Evolutionary conservation across 30 jellyfish, hydroid and myxozoan genomes (phyloP), one percentile per base, ranked within the genome.

Genomic region (Aurelia coerulea): DNA sequence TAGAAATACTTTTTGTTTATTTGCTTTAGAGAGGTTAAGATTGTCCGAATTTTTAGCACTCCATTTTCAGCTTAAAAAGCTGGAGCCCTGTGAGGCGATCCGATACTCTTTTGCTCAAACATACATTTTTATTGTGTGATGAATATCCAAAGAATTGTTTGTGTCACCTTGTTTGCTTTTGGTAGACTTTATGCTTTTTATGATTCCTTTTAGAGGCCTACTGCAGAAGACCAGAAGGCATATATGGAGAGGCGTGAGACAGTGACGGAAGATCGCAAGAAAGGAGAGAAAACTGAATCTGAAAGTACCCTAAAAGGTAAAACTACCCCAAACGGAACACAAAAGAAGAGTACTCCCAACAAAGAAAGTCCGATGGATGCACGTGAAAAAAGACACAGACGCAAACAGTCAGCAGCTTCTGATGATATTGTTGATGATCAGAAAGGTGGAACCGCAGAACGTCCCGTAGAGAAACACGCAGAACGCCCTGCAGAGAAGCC

Each of bases 141-240:
- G 5, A 37, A 37, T 37, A 37, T 37, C 1, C 13, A 46, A 1
- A 46, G 14, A 46, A 46, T 6, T 7, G 12, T 4, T 46, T 46
- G 56, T 14, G 56, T 9, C 8, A 46, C 8, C 56, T 46, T 5
- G 23, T 62, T 62, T 16, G 2, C 32, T 14, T 34, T 34, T n/a
- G 4, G 33, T 35, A 1, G 68, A 71, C 42, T 23, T n/a, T 2
- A 34, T n/a, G 35, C 4, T 35, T 17, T 34, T 14, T n/a, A 31
- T 31, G 12, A 4, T 54, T 10, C 63, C 9, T 31, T 37, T 16
- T n/a, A 83, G 92, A 56, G 74, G 69, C 92, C 62, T 37, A 83
- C 92, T 4, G 80, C 86, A 15, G 92, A 83, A 42, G 92, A 83
- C 53, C 82, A 83, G 70, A 83, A 52, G 8, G 64, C 92, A 10